Base-by-base conservation (phyloP, 2,113 vertebrate species). In the Daboia siamensis region DNA sequence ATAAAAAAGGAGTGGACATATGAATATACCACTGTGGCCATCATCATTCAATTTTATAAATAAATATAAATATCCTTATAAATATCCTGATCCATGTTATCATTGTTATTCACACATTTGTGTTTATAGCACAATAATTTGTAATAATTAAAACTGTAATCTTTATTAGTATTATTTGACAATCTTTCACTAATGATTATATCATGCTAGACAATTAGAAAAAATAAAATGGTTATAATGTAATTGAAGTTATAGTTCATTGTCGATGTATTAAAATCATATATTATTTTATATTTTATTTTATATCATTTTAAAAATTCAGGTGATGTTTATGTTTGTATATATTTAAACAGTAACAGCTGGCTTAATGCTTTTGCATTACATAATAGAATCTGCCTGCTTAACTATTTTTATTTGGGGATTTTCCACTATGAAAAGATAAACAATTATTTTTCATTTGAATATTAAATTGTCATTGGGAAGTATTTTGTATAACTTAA, bases 401-500 rank as follows among this genome's bases (percentile, higher is more conserved):
- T 46, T 5, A 91, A 86, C 85, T 94, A 20, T 39, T 94, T 94
- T 96, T 94, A 44, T 51, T 64, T 97, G 89, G 90, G 95, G 93
- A 26, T 9, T 7, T 95, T 95, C 57, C 88, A 86, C 64, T 92
- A 89, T 89, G 46, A 93, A 93, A 85, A 59, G 57, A 46, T 93
- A 94, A 93, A 95, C 80, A 95, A 17, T 11, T 26, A 90, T 39
- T 93, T 39, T 29, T 93, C 90, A 11, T 96, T 55, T 93, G 4
- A 93, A 29, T 89, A 26, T 54, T 0, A 0, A 91, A 91, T 48
- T 86, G 54, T 90, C 54, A 15, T 54, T 94, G 33, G 89, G 90
- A 96, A 96, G 93, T 29, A 24, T 0, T 86, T 95, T 97, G 52
- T 90, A 61, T 94, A 91, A 33, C 87, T 95, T 94, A 96, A 95